Evolutionary conservation across 2,113 vertebrate species (phyloP).

Genomic region (Callocephalon fimbriatum): DNA sequence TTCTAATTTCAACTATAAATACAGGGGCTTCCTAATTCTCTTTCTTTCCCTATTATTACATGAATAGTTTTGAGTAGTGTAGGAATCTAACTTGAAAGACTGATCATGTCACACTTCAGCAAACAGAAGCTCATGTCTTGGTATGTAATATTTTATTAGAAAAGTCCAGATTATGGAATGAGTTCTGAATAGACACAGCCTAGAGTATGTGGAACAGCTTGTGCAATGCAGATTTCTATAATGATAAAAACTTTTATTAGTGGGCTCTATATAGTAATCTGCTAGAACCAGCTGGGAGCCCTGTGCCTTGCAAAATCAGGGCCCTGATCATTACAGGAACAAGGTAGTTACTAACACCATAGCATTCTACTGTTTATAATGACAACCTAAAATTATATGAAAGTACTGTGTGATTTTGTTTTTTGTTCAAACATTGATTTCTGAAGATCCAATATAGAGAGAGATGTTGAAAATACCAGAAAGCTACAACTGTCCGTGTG

Average conservation of each 20-base stretch:
- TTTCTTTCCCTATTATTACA: slow-evolving; percentile 22
- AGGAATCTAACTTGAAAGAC: slow-evolving; percentile 31
- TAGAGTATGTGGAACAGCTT: neutral
- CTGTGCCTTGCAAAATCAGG: slow-evolving; percentile 11
- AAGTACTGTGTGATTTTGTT: slow-evolving; percentile 65
- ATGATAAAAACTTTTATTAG: neutral
- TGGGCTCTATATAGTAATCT: slow-evolving; percentile 11
- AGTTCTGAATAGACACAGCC: neutral
- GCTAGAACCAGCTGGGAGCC: neutral
- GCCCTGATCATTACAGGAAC: neutral
- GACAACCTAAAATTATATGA: slow-evolving; percentile 29
- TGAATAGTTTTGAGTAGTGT: slow-evolving; percentile 29
- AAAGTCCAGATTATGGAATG: neutral
- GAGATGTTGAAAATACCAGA: slow-evolving; percentile 68
- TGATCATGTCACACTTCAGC: slow-evolving; percentile 6
- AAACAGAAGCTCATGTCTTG: slow-evolving; percentile 8
- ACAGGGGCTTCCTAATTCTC: slow-evolving; percentile 19
- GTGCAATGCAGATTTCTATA: neutral
- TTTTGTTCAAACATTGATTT: slow-evolving; percentile 69
- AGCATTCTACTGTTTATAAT: slow-evolving; percentile 48
- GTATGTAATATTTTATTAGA: slow-evolving; percentile 6
- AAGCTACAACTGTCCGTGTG: slow-evolving; percentile 27
- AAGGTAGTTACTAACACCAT: neutral
- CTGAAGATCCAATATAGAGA: slow-evolving; percentile 66
- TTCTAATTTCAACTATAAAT: slow-evolving; percentile 19